Evolutionary conservation across 2,113 vertebrate species (phyloP).

Genomic region (Recurvirostra avosetta): DNA sequence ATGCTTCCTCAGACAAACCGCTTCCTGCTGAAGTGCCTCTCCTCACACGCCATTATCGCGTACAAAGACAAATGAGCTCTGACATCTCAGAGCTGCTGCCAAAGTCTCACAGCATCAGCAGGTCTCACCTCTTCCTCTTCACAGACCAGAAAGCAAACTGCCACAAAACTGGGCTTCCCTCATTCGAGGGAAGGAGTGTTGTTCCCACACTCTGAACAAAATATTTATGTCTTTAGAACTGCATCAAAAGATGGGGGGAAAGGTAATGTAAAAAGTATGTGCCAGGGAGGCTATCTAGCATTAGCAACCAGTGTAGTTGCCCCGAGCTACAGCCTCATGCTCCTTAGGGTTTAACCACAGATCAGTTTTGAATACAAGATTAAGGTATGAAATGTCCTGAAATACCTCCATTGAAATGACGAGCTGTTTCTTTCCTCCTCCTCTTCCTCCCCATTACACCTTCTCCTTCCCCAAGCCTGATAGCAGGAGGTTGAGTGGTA

Average conservation of each 20-base stretch:
- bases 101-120: neutral
- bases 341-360: neutral
- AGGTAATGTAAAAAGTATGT: neutral
- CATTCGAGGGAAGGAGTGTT: neutral
- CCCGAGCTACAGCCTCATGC: neutral
- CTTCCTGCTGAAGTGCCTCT: neutral
- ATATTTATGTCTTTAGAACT: neutral
- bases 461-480: neutral
- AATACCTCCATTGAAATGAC: neutral
- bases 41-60: accelerated
- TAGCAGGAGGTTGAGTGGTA: neutral
- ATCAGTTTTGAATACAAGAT: neutral
- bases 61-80: neutral
- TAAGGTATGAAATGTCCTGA: neutral
- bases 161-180: neutral
- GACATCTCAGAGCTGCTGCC: neutral
- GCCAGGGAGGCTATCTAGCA: neutral
- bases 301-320: neutral
- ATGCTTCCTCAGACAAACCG: neutral
- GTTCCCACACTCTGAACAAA: neutral
- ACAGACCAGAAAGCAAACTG: neutral
- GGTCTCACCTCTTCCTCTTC: neutral
- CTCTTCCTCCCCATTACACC: neutral
- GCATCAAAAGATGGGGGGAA: neutral
- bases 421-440: neutral